A percentile compares a stretch with the other conserved stretches of the same genome.
Evolutionary conservation across 2,113 vertebrate species (phyloP).

Genomic region (Albula goreensis): DNA sequence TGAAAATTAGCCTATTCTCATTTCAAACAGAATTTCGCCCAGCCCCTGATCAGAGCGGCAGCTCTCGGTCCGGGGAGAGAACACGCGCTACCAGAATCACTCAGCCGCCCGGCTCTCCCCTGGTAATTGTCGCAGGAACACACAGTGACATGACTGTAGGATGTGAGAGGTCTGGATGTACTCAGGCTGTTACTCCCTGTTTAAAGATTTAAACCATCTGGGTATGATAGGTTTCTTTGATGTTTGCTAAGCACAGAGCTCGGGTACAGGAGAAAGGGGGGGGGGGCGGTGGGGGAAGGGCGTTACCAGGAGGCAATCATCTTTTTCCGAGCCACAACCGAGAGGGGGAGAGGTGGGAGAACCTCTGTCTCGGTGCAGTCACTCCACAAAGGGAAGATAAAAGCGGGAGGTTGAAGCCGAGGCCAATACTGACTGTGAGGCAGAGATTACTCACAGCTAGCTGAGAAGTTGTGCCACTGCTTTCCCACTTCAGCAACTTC

Average conservation of each 20-base stretch:
- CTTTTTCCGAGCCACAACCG: conserved; percentile 86
- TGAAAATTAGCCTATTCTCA: conserved; percentile 99
- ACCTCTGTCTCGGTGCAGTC: conserved; percentile 79
- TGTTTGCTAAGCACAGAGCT: conserved; percentile 94
- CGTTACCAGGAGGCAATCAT: conserved; percentile 70
- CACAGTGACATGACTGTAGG: conserved; percentile 89
- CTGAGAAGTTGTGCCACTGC: conserved; percentile 56
- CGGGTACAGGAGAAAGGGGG: conserved; percentile 75
- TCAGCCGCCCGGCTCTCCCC: conserved; percentile 79
- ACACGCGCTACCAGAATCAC: conserved; percentile 81
- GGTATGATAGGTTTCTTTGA: conserved; percentile 97
- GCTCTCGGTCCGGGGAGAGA: conserved; percentile 80
- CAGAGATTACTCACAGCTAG: conserved; percentile 69
- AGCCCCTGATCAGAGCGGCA: conserved; percentile 95
- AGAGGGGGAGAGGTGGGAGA: conserved; percentile 73
- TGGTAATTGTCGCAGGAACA: conserved; percentile 90
- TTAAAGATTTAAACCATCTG: conserved; percentile 99
- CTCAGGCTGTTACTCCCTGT: conserved; percentile 98
- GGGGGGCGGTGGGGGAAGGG: conserved; percentile 4
- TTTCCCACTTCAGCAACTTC: conserved; percentile 56
- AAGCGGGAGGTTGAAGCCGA: conserved; percentile 83
- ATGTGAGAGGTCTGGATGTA: conserved; percentile 92
- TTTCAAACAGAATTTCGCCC: conserved; percentile 99
- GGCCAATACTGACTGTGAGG: conserved; percentile 89
- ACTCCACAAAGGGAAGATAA: conserved; percentile 92